A percentile compares a stretch with the other conserved stretches of the same genome.
Evolutionary conservation across 2,113 vertebrate genomes (phyloP).

Genomic region (Centrocercus urophasianus): DNA sequence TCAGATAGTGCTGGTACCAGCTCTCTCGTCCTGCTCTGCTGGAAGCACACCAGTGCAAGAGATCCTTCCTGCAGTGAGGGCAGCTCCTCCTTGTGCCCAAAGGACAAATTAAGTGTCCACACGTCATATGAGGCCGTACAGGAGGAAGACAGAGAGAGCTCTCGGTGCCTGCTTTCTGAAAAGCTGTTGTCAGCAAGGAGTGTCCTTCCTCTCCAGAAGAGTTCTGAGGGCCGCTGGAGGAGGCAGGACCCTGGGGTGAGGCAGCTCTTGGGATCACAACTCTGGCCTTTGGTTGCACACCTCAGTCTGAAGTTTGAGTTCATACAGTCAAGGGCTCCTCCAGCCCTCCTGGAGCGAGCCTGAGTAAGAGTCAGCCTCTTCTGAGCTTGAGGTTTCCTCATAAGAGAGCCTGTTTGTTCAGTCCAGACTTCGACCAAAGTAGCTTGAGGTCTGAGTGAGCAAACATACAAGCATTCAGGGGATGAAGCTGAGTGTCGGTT

Average conservation of each 20-base stretch:
- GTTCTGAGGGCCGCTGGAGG: not conserved
- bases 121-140: fast-evolving
- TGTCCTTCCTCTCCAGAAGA: not conserved
- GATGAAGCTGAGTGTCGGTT: not conserved
- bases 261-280: not conserved
- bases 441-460: not conserved
- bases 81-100: not conserved
- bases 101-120: fast-evolving
- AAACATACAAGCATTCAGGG: not conserved
- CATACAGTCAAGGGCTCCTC: not conserved
- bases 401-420: not conserved
- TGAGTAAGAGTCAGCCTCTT: not conserved
- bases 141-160: not conserved
- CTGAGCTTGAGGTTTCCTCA: not conserved
- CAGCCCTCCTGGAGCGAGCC: not conserved
- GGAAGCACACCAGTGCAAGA: not conserved
- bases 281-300: not conserved
- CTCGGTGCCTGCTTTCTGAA: not conserved
- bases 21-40: not conserved
- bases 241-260: not conserved
- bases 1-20: not conserved
- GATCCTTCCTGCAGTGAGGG: not conserved
- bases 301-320: not conserved
- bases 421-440: not conserved
- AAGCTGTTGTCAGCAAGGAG: not conserved